These are phyloP conservation scores for Coendou prehensilis DNA, from an alignment of 2,797 vertebrate species.

Conservation along the genomic window DNA sequence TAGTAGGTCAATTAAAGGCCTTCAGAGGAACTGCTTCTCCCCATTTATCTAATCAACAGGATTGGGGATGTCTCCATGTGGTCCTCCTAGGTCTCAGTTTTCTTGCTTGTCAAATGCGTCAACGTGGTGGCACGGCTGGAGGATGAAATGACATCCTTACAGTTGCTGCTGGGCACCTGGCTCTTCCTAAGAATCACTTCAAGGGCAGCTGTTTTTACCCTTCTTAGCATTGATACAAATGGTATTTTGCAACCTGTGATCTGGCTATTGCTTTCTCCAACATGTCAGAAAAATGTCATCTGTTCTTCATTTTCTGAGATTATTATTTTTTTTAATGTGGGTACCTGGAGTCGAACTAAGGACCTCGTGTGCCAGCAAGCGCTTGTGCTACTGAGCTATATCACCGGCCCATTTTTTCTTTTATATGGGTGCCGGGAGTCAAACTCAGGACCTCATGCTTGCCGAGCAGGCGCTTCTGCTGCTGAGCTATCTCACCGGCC, in stretches of 20 bases:
- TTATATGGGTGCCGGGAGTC: too few species aligned
- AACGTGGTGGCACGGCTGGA: rapidly evolving
- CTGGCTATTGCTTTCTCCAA: slow-evolving; percentile 20
- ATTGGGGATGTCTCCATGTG: not conserved
- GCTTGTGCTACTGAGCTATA: too few species aligned
- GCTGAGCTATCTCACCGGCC: too few species aligned
- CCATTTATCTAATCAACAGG: not conserved
- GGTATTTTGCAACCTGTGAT: not conserved
- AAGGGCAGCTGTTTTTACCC: not conserved
- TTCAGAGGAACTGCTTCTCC: not conserved
- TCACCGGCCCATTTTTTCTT: too few species aligned
- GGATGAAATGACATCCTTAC: not conserved
- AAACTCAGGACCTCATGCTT: too few species aligned
- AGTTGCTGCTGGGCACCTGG: not conserved
- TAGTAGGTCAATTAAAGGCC: not conserved
- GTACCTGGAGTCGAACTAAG: too few species aligned
- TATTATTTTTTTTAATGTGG: not conserved
- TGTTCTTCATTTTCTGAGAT: slow-evolving; percentile 15
- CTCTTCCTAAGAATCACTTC: not conserved
- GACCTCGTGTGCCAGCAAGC: too few species aligned
- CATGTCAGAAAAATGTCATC: not conserved
- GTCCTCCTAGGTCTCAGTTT: not conserved
- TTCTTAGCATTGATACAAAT: not conserved
- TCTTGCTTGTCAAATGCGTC: not conserved
- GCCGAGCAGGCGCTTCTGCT: too few species aligned